Conservation (phyloP, 2,797 vertebrate genomes). For the Epinephelus coioides region DNA sequence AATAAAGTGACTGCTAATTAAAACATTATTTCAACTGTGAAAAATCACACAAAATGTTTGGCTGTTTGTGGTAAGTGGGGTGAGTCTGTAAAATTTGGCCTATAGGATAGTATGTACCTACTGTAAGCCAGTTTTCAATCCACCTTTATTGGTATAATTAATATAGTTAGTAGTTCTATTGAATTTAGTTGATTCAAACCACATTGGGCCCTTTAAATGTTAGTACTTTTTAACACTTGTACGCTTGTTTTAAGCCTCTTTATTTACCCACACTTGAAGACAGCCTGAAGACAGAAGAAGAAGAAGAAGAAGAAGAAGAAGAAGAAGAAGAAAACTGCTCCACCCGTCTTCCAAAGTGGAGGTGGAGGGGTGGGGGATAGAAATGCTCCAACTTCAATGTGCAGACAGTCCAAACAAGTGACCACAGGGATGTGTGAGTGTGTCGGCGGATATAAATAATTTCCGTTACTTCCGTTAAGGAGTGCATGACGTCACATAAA, state of each 20-base stretch:
- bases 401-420: background rate
- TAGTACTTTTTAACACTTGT: background rate
- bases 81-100: background rate
- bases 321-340: background rate
- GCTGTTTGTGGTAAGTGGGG: background rate
- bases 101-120: background rate
- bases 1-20: constrained; percentile 39
- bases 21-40: constrained; percentile 38
- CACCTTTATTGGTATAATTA: constrained; percentile 9
- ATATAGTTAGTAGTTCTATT: background rate
- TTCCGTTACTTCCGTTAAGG: accelerated
- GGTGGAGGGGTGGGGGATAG: background rate
- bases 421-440: too few species aligned
- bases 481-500: background rate
- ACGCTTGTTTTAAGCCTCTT: background rate
- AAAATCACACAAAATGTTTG: constrained; percentile 10
- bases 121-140: background rate
- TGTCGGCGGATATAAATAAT: background rate
- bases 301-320: background rate
- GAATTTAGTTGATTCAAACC: background rate
- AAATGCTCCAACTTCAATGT: background rate
- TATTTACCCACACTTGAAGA: background rate
- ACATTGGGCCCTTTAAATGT: background rate
- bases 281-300: too few species aligned
- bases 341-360: background rate